Conservation (phyloP, 2,797 vertebrate species). For the Melanotaenia nigrans region DNA sequence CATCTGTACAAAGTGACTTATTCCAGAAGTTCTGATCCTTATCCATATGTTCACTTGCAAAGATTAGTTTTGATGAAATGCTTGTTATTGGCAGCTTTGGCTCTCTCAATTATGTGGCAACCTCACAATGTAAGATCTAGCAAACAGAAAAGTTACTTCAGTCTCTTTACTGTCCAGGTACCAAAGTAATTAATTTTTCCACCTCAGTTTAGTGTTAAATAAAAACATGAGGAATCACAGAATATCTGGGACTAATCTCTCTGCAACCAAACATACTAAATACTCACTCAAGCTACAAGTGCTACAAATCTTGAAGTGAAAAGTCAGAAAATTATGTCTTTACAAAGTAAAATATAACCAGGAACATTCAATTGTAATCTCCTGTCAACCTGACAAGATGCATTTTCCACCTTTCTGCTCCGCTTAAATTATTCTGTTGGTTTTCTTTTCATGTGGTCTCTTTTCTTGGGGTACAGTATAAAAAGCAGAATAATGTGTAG, state of each 20-base stretch:
- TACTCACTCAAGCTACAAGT: background rate
- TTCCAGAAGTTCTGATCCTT: too few relatives aligned
- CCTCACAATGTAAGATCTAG: too few relatives aligned
- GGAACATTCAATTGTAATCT: background rate
- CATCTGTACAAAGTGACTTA: too few relatives aligned
- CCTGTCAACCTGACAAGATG: background rate
- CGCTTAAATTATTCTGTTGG: slow-evolving; percentile 16
- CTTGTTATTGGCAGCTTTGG: too few relatives aligned
- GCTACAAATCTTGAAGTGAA: background rate
- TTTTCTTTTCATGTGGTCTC: slow-evolving; percentile 7
- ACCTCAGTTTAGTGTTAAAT: background rate
- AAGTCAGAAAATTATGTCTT: background rate
- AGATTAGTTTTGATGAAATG: too few relatives aligned
- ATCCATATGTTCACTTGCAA: too few relatives aligned
- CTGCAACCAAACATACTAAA: background rate
- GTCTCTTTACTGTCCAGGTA: background rate
- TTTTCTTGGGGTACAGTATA: slow-evolving; percentile 6
- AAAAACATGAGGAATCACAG: background rate
- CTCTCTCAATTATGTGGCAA: too few relatives aligned
- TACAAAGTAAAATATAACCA: background rate
- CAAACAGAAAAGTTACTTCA: background rate
- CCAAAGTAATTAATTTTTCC: background rate
- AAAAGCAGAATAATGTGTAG: slow-evolving; percentile 46
- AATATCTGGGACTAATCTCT: background rate
- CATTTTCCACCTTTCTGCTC: slow-evolving; percentile 28